Evolutionary conservation across 2,797 vertebrate genomes (phyloP).

Genomic region (Hippoglossus hippoglossus): DNA sequence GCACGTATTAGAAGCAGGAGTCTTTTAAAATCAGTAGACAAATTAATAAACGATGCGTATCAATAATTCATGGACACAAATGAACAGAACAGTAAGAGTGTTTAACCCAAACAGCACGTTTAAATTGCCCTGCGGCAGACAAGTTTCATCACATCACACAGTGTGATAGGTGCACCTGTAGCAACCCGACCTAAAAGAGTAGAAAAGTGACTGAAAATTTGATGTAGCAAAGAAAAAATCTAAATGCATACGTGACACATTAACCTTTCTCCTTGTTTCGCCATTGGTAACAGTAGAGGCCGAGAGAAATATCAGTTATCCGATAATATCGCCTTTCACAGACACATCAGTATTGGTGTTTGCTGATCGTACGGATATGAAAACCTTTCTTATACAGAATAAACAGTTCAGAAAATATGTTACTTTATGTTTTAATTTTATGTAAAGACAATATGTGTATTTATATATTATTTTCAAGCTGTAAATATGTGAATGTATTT

Average conservation of each 20-base stretch:
- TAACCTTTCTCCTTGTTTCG: not conserved
- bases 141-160: not conserved
- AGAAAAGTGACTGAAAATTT: constrained; percentile 4
- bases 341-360: no score
- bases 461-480: no score
- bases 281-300: not conserved
- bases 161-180: not conserved
- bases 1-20: not conserved
- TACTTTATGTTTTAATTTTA: no score
- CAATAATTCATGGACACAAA: constrained; percentile 39
- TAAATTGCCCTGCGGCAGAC: constrained; percentile 14
- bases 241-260: not conserved
- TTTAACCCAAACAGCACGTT: constrained; percentile 11
- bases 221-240: not conserved
- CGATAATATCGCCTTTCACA: no score
- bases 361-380: no score
- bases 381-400: no score
- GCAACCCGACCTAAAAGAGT: constrained; percentile 3
- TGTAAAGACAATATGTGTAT: no score
- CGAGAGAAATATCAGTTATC: no score
- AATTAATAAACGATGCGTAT: constrained; percentile 25
- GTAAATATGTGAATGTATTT: no score
- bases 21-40: constrained; percentile 10
- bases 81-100: constrained; percentile 8
- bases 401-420: no score